Percentiles rank a stretch among this genome's conserved stretches.
These are phyloP conservation scores for Anorthoa munda DNA, from an alignment of 2,888 invertebrate species.

Conservation along the genomic window DNA sequence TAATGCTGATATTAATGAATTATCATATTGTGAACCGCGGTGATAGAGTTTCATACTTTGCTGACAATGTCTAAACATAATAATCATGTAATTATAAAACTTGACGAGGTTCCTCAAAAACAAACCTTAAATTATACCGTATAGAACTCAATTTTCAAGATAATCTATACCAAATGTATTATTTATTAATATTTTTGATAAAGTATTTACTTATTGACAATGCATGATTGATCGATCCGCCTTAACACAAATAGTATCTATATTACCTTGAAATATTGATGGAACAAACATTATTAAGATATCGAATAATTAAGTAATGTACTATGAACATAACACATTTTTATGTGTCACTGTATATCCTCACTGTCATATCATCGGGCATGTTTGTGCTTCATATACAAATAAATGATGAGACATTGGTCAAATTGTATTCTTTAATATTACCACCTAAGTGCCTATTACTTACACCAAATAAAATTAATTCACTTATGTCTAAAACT, in stretches of 20 bases:
- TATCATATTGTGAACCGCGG: conserved; percentile 1
- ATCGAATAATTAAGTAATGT: conserved; percentile 28
- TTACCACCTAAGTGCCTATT: background rate
- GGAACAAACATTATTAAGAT: conserved; percentile 31
- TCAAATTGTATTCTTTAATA: background rate
- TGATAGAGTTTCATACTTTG: background rate
- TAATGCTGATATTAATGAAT: background rate
- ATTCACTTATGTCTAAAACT: background rate
- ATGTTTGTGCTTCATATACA: conserved; percentile 22
- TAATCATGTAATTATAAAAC: conserved; percentile 22
- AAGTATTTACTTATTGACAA: conserved; percentile 18
- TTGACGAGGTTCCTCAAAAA: background rate
- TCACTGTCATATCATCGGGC: conserved; percentile 13
- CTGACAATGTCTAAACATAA: conserved; percentile 15
- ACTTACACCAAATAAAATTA: conserved; percentile 15
- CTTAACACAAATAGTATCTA: conserved; percentile 17
- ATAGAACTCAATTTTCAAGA: background rate
- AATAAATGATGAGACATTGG: conserved; percentile 15
- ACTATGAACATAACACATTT: conserved; percentile 2
- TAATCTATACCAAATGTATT: background rate
- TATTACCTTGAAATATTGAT: conserved; percentile 40
- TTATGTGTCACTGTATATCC: conserved; percentile 41
- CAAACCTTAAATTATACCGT: background rate
- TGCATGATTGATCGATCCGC: conserved; percentile 28
- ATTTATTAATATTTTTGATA: background rate